Base-by-base conservation (phyloP, 2,888 invertebrate species). In the Cylloceria caligata region DNA sequence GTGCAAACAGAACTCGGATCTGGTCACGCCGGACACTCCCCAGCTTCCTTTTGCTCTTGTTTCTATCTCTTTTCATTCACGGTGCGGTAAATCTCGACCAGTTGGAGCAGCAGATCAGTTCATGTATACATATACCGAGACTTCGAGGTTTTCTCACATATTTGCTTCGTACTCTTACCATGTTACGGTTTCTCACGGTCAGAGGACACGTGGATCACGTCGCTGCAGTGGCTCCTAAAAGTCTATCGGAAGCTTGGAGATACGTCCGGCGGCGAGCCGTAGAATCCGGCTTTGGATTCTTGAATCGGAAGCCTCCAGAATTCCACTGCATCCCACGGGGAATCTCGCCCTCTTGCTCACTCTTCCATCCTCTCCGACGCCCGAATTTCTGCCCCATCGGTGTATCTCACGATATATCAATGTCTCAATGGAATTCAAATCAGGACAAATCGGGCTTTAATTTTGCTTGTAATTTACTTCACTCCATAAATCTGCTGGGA, bases 191-290 rank as follows among this genome's bases (percentile, higher is more conserved):
- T 60, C 19, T 71, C 45, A 27, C 57, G 45, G 30, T 69, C 65
- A 60, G 73, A 65, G 47, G 74, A 79, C 60, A 79, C 81, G 81
- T 55, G 78, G 74, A 78, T 74, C 78, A 81, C 74, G 81, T 79
- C 64, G 57, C 79, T 49, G 69, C 79, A 79, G 78, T 74, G 74
- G 57, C 78, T 81, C 81, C 78, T 81, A 81, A 81, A 81, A 81
- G 74, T 74, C 81, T 69, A 78, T 81, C 79, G 78, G 74, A 71
- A 74, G 74, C 69, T 49, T 69, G 64, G 49, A 74, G 65, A 81
- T 74, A 74, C 74, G 78, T 78, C 65, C 65, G 81, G 24, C 57
- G 16, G 49, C 34, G 34, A 65, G 77, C 42, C 64, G 69, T 71
- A 71, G 68, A 81, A 81, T 81, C 81, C 78, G 74, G 74, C 81